Percentiles rank a stretch among this genome's conserved stretches.
Conservation (phyloP, 2,797 vertebrate genomes). For the Acipenser oxyrinchus region DNA sequence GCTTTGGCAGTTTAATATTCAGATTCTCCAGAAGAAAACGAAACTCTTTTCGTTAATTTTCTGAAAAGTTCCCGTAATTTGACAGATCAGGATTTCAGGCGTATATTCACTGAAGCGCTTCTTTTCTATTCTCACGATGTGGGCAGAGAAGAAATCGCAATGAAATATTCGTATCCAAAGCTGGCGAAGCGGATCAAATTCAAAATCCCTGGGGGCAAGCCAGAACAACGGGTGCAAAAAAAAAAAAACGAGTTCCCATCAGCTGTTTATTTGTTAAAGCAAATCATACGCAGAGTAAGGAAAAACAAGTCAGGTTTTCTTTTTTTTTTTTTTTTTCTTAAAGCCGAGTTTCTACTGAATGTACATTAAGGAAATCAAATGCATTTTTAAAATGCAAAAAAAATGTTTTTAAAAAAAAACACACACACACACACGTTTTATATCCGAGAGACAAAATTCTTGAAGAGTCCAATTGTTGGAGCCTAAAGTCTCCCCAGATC, state of each 20-base stretch:
- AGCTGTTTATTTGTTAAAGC: conserved; percentile 14
- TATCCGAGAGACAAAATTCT: conserved; percentile 39
- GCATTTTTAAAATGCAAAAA: conserved; percentile 32
- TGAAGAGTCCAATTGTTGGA: conserved; percentile 13
- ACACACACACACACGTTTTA: conserved; percentile 18
- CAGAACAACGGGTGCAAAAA: background rate
- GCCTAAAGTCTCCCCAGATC: background rate
- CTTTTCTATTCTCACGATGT: conserved; percentile 1
- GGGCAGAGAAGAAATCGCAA: background rate
- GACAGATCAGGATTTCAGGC: conserved; percentile 20
- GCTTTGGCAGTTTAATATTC: conserved; percentile 21
- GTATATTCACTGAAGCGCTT: conserved; percentile 6
- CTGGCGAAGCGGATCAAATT: conserved; percentile 25
- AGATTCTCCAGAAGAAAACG: conserved; percentile 15
- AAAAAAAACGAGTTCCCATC: conserved; percentile 16
- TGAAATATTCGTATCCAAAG: background rate
- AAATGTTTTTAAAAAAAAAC: conserved; percentile 19
- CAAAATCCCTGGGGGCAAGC: conserved; percentile 27
- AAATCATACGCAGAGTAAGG: conserved; percentile 23
- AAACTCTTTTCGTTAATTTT: conserved; percentile 18
- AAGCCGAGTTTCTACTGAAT: conserved; percentile 11
- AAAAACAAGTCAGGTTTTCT: conserved; percentile 35
- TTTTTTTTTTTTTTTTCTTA: conserved; percentile 6
- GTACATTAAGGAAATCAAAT: conserved; percentile 14
- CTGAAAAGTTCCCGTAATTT: conserved; percentile 30